Base-by-base conservation (phyloP, 30 jellyfish, hydroid and myxozoan genomes). In the Sanderia malayensis region DNA sequence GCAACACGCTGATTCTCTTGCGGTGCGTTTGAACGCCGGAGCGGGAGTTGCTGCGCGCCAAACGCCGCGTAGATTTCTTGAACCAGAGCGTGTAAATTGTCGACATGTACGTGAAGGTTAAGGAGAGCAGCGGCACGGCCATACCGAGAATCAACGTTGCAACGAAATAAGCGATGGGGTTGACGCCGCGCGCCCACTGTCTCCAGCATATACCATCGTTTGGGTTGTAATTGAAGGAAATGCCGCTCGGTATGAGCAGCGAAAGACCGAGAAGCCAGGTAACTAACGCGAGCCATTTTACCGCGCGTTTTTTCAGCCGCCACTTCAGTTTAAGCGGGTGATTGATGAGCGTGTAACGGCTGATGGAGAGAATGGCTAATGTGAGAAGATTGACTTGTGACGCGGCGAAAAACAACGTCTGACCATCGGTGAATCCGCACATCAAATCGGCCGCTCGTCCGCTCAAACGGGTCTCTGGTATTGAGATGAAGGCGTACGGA, bases 341-440 rank as follows among this genome's bases (percentile, higher is more conserved):
- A 67, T 88, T 88, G 59, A 88, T 88, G 37, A 82, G 89, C 61
- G 70, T 53, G 74, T 88, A 88, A 1, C 97, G 83, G 73, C 97
- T 88, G 47, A 88, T 19, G 2, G 97, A 88, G 44, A 88, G 47
- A 1, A 88, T 81, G 46, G 95, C 82, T 46, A 88, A 81, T 28
- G 95, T 88, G 18, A 88, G 85, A 63, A 88, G 63, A 30, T 95
- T 83, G 11, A 88, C 97, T 4, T 85, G 44, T 22, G 97, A 91
- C 1, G 82, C 95, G 22, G 80, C 77, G 84, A 88, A 88, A 57
- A 81, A 88, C 33, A 82, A 27, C 31, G 85, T 70, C 60, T 81
- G 80, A 7, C 97, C 97, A 45, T 81, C 95, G 17, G 97, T 73
- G 46, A 88, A 3, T 19, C 95, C 97, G 67, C 97, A 88, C 28